Evolutionary conservation across 2,888 invertebrate genomes (phyloP), one percentile per base, ranked within the genome.

Genomic region (Apomyelois bistriatella): DNA sequence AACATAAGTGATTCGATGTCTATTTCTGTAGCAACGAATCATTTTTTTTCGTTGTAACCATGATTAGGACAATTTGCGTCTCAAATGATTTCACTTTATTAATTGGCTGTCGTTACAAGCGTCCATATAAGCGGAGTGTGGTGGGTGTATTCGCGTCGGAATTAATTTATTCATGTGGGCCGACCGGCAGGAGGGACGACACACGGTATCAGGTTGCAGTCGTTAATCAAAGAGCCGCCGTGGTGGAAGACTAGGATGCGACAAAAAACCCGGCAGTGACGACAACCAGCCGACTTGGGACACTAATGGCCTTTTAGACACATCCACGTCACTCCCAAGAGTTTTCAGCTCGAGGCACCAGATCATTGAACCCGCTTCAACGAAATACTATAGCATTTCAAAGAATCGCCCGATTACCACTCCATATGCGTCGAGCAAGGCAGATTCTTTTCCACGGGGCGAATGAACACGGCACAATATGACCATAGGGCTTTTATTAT

Each of bases 171-270:
- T 71, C 64, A 67, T 66, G 76, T 76, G 70, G 75, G 76, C 63
- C 58, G 74, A 62, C 65, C 67, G 63, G 68, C 65, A 66, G 64
- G 59, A 60, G 63, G 68, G 68, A 68, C 66, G 57, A 75, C 72
- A 72, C 66, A 66, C 66, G 66, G 69, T 74, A 79, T 86, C 80
- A 66, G 64, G 76, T 83, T 83, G 79, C 83, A 65, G 65, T 78
- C 79, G 77, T 85, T 85, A 85, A 85, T 86, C 81, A 85, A 80
- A 79, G 70, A 65, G 55, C 68, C 72, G 70, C 69, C 72, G 59
- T 71, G 73, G 59, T 71, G 73, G 74, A 75, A 73, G 73, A 63
- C 68, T 66, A 59, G 69, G 59, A 58, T 64, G 67, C 67, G 76
- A 77, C 78, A 82, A 82, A 81, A 82, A 78, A 71, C 66, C 61